Conservation (phyloP, 1,140 invertebrate species). For the Callitettix versicolor region DNA sequence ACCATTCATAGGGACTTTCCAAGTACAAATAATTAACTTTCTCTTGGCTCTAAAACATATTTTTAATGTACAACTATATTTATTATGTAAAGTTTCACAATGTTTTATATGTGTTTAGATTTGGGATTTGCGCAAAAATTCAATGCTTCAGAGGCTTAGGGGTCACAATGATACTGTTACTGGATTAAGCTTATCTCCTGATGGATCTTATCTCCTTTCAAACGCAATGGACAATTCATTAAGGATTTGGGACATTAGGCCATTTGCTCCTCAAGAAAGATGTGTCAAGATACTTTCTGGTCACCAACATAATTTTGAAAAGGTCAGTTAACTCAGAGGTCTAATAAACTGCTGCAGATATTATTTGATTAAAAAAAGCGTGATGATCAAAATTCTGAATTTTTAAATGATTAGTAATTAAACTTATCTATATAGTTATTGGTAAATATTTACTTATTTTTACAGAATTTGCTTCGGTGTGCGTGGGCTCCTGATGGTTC, state of each 20-base stretch:
- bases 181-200: slow-evolving; percentile 80
- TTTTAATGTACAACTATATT: too few species aligned
- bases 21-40: too few species aligned
- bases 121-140: slow-evolving; percentile 92
- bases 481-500: slow-evolving; percentile 81
- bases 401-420: too few species aligned
- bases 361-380: too few species aligned
- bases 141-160: slow-evolving; percentile 71
- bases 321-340: slow-evolving; percentile 42
- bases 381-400: too few species aligned
- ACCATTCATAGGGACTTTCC: too few species aligned
- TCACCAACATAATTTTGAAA: slow-evolving; percentile 98
- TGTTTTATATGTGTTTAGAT: slow-evolving; percentile 37
- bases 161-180: slow-evolving; percentile 92
- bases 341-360: not conserved
- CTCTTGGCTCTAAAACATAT: too few species aligned
- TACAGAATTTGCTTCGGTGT: slow-evolving; percentile 68
- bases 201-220: slow-evolving; percentile 88
- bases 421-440: too few species aligned
- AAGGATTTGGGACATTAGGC: slow-evolving; percentile 69
- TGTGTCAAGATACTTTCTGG: slow-evolving; percentile 89
- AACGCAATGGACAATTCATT: slow-evolving; percentile 96
- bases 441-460: slow-evolving; percentile 16
- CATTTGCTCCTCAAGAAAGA: slow-evolving; percentile 76
- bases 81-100: too few species aligned